A percentile compares a stretch with the other conserved stretches of the same genome.
phyloP scores from a whole-genome alignment of 2,888 invertebrate genomes.

The Schizotus pectinicornis region DNA sequence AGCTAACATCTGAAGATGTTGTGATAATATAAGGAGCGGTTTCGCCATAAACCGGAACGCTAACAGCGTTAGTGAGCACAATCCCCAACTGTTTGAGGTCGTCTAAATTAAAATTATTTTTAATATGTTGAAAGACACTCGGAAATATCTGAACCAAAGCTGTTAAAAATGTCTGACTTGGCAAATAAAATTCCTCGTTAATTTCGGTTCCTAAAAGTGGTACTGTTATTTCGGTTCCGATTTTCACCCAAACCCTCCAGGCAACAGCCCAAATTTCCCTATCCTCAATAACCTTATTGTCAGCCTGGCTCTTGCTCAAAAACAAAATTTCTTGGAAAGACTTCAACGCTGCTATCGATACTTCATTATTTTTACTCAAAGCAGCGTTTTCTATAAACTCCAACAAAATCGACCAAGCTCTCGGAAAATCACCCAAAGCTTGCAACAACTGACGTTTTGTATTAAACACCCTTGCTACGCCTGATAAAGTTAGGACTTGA shows the following conservation, averaged over 20 bases:
- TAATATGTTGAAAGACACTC: slow-evolving; percentile 88
- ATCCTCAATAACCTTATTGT: slow-evolving; percentile 58
- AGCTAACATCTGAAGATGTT: slow-evolving; percentile 75
- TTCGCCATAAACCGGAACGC: slow-evolving; percentile 81
- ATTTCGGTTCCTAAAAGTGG: slow-evolving; percentile 59
- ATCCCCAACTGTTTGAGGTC: slow-evolving; percentile 83
- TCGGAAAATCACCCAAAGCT: slow-evolving; percentile 86
- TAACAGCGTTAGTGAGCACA: slow-evolving; percentile 77
- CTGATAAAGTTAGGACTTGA: slow-evolving; percentile 87
- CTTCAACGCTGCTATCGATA: slow-evolving; percentile 93
- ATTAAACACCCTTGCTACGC: slow-evolving; percentile 92
- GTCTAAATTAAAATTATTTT: slow-evolving; percentile 65
- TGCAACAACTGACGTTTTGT: slow-evolving; percentile 86
- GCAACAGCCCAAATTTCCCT: slow-evolving; percentile 79
- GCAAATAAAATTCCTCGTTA: slow-evolving; percentile 74
- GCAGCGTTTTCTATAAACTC: slow-evolving; percentile 95
- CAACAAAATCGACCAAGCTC: slow-evolving; percentile 92
- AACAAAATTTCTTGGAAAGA: slow-evolving; percentile 96
- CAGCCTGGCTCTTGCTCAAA: slow-evolving; percentile 62
- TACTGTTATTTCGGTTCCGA: slow-evolving; percentile 80
- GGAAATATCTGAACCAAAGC: slow-evolving; percentile 96
- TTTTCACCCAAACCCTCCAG: slow-evolving; percentile 87
- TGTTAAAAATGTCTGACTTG: slow-evolving; percentile 92
- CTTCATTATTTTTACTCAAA: slow-evolving; percentile 91
- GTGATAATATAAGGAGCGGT: slow-evolving; percentile 79